Evolutionary conservation across 2,797 vertebrate genomes (phyloP), one percentile per base, ranked within the genome.

Genomic region (Cryptoblepharus egeriae): DNA sequence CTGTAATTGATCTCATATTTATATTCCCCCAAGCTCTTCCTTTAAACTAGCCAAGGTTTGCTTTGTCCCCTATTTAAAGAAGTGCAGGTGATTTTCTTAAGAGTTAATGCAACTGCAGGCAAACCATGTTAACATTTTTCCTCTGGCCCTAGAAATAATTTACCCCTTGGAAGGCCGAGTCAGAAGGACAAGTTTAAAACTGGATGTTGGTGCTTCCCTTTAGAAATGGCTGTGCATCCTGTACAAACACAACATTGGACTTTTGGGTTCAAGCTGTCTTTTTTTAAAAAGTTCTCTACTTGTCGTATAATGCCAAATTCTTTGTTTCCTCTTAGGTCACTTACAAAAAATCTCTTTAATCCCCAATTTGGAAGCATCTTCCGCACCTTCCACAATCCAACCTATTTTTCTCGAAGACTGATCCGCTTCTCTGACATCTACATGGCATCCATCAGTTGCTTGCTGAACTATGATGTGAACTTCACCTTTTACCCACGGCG

Each of bases 401-500:
- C 96, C 0, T 97, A 96, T 89, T 97, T 97, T 93, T 96, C 96
- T 0, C 92, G 96, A 13, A 94, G 96, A 32, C 90, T 97, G 2
- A 94, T 95, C 91, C 94, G 96, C 0, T 96, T 97, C 92, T 96
- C 96, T 0, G 96, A 97, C 67, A 95, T 97, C 88, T 97, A 97
- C 92, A 97, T 96, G 96, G 95, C 96, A 2, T 97, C 96, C 60
- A 96, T 97, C 89, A 96, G 96, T 91, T 96, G 96, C 77, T 88
- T 96, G 80, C 95, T 96, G 71, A 95, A 96, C 89, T 97, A 97
- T 0, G 92, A 94, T 0, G 90, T 96, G 42, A 95, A 96, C 79
- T 96, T 96, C 92, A 97, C 96, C 65, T 97, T 97, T 91, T 97
- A 96, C 88, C 96, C 96, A 0, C 95, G 96, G 42, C 96, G 96